Evolutionary conservation across 2,113 vertebrate species (phyloP).

Genomic region (Thomomys bottae): DNA sequence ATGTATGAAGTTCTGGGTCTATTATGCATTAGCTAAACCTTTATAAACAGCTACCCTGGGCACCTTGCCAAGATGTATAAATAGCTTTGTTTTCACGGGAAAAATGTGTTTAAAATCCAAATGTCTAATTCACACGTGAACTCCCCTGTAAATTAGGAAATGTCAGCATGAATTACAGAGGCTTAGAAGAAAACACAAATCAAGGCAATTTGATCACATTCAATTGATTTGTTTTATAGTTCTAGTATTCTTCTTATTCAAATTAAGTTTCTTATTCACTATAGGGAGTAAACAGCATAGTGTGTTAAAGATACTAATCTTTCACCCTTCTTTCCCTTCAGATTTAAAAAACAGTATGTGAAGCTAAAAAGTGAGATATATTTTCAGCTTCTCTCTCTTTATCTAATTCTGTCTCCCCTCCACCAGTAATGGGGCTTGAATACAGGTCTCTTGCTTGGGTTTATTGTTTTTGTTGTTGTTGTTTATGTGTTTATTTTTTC

Average conservation of each 20-base stretch:
- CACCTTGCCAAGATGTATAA: slow-evolving; percentile 38
- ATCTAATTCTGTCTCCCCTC: too few species aligned
- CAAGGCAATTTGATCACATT: neutral
- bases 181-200: neutral
- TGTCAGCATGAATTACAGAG: slow-evolving; percentile 36
- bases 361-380: neutral
- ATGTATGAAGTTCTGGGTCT: slow-evolving; percentile 3
- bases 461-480: too few species aligned
- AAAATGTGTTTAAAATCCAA: slow-evolving; percentile 47
- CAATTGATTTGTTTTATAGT: neutral
- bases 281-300: neutral
- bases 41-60: slow-evolving; percentile 27
- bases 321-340: neutral
- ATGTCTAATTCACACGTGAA: slow-evolving; percentile 52
- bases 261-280: neutral
- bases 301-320: neutral
- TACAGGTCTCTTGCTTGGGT: too few species aligned
- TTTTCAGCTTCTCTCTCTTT: neutral
- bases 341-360: neutral
- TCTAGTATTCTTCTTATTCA: neutral
- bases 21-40: slow-evolving; percentile 41
- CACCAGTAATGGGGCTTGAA: too few species aligned
- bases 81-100: slow-evolving; percentile 57
- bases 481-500: too few species aligned
- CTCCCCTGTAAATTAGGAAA: slow-evolving; percentile 38